Conservation (phyloP, 1,140 invertebrate species). For the Drosophila nigromelanica region DNA sequence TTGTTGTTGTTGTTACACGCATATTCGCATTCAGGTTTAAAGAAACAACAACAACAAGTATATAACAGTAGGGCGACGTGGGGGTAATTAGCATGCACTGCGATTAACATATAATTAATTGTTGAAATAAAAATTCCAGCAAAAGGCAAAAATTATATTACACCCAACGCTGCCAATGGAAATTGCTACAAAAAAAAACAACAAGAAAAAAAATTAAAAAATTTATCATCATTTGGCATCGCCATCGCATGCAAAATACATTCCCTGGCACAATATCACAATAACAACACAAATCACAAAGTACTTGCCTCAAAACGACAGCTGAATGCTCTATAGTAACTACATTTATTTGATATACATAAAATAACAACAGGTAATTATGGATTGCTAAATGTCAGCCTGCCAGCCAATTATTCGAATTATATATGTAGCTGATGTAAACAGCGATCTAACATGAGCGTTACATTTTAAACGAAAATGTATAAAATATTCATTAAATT, state of each 20-base stretch:
- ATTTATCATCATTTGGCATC: conserved; percentile 58
- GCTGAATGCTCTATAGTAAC: conserved; percentile 3
- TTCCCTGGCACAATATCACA: conserved; percentile 50
- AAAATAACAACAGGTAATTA: no score
- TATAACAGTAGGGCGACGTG: conserved; percentile 6
- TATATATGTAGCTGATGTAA: no score
- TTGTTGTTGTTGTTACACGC: conserved; percentile 54
- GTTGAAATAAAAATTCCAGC: conserved; percentile 54
- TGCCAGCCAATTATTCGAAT: no score
- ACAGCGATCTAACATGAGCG: no score
- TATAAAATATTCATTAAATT: no score
- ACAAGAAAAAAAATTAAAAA: conserved; percentile 35
- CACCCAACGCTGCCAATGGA: conserved; percentile 30
- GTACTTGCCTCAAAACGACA: not conserved
- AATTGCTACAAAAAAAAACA: conserved; percentile 48
- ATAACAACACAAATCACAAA: conserved; percentile 30
- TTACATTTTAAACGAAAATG: no score
- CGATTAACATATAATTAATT: conserved; percentile 83
- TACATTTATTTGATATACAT: no score
- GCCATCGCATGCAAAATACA: conserved; percentile 78
- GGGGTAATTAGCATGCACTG: conserved; percentile 79
- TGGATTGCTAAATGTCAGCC: no score
- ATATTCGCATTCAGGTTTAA: conserved; percentile 77
- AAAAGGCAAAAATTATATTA: conserved; percentile 58
- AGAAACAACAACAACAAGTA: conserved; percentile 22